A percentile compares a stretch with the other conserved stretches of the same genome.
phyloP scores from a whole-genome alignment of 2,113 vertebrate genomes.

The Gnathonemus echidnorhynchus region DNA sequence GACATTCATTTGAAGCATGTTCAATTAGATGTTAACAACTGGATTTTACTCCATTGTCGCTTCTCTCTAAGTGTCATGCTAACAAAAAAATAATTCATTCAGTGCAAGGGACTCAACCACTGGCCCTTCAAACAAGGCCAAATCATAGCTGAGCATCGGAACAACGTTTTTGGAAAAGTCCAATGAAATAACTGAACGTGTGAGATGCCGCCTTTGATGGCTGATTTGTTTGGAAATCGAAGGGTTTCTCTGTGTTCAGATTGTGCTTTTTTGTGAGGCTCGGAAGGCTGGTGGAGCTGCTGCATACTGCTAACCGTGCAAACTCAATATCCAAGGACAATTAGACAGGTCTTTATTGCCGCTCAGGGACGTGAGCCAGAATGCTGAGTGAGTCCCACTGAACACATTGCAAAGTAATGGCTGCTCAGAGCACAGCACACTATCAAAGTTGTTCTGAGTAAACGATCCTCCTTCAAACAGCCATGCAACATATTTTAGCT shows the following conservation, averaged over 20 bases:
- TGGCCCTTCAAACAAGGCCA: not conserved
- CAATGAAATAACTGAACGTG: not conserved
- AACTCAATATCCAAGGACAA: constrained; percentile 26
- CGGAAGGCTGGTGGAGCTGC: not conserved
- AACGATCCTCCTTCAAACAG: constrained; percentile 8
- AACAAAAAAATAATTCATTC: not conserved
- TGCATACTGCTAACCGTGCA: constrained; percentile 12
- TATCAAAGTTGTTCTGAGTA: constrained; percentile 17
- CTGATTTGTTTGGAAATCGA: constrained; percentile 2
- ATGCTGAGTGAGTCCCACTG: constrained; percentile 15
- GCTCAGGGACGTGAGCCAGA: constrained; percentile 12
- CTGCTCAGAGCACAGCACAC: not conserved
- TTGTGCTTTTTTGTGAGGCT: not conserved
- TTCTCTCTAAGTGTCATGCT: not conserved
- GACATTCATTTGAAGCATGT: not conserved
- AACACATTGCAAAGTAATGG: constrained; percentile 17
- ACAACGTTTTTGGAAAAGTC: not conserved
- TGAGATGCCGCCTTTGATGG: not conserved
- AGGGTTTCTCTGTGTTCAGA: not conserved
- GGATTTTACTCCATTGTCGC: not conserved
- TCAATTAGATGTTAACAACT: not conserved
- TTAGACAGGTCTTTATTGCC: constrained; percentile 16
- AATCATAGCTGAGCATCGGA: not conserved
- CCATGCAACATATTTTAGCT: constrained; percentile 10
- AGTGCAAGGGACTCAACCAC: not conserved